Percentiles rank a stretch among this genome's conserved stretches.
Evolutionary conservation across 53 echinoderm and acorn worm species (phyloP).

Genomic region (Actinopyga echinites): DNA sequence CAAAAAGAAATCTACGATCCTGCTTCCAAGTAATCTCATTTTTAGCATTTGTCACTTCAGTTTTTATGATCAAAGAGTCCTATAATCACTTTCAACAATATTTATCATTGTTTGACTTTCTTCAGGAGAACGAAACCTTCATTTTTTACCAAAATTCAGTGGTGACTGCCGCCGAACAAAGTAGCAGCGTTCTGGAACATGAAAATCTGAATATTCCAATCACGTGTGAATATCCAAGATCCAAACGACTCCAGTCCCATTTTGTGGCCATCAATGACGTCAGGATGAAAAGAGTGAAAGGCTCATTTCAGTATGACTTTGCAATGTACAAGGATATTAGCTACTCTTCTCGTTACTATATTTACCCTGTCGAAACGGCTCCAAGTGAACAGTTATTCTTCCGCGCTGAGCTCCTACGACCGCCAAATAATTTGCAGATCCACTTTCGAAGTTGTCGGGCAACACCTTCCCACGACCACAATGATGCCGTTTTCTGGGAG

Average conservation of each 20-base stretch:
- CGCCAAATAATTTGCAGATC: conserved; percentile 6
- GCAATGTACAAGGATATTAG: conserved; percentile 5
- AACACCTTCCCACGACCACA: not conserved
- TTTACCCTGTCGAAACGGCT: not conserved
- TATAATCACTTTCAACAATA: too few relatives aligned
- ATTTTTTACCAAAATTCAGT: conserved; percentile 1
- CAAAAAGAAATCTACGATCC: too few relatives aligned
- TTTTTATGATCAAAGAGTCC: too few relatives aligned
- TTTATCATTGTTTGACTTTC: too few relatives aligned
- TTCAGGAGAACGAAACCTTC: not conserved
- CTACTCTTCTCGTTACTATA: not conserved
- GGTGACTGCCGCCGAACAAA: not conserved
- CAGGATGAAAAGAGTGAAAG: not conserved
- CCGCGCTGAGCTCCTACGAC: not conserved
- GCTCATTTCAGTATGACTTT: not conserved
- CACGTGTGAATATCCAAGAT: not conserved
- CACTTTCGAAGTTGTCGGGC: conserved; percentile 18
- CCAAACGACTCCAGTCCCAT: not conserved
- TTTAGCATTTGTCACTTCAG: too few relatives aligned
- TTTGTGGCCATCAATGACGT: not conserved
- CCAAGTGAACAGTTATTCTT: conserved; percentile 9
- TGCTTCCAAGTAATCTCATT: too few relatives aligned
- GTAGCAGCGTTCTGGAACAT: not conserved
- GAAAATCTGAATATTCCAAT: conserved; percentile 5
- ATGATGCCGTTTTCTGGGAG: not conserved